These are phyloP conservation scores for Lamproptera curius DNA, from an alignment of 2,888 invertebrate species.

Conservation along the genomic window DNA sequence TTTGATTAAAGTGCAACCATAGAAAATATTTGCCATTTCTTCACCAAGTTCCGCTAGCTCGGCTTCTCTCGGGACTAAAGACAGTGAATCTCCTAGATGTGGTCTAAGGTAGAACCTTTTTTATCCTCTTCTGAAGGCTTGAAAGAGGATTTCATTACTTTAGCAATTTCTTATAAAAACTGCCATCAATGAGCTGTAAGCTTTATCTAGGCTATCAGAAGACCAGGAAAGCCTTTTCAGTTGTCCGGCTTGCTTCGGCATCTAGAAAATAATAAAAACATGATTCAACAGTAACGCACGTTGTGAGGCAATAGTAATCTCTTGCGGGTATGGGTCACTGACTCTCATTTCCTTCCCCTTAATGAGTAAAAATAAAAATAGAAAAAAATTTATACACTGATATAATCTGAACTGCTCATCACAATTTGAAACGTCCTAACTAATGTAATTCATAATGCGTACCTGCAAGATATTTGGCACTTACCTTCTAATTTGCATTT, in stretches of 20 bases:
- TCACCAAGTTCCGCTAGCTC: too few species aligned
- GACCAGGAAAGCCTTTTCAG: too few species aligned
- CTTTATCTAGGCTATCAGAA: too few species aligned
- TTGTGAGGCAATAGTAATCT: constrained; percentile 16
- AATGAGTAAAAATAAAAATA: too few species aligned
- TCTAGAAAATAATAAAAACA: too few species aligned
- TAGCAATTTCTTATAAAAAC: constrained; percentile 6
- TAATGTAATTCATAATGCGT: too few species aligned
- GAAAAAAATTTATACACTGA: too few species aligned
- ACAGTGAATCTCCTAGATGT: constrained; percentile 27
- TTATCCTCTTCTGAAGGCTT: constrained; percentile 29
- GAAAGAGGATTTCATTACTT: constrained; percentile 24
- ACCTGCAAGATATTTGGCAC: constrained; percentile 17
- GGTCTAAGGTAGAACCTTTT: constrained; percentile 28
- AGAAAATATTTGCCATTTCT: constrained; percentile 25
- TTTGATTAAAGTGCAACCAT: constrained; percentile 18
- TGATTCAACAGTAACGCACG: neutral
- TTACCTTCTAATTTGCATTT: constrained; percentile 26
- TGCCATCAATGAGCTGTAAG: too few species aligned
- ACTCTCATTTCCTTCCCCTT: constrained; percentile 23
- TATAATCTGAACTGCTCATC: too few species aligned
- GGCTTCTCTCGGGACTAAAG: constrained; percentile 8
- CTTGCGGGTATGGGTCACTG: constrained; percentile 27
- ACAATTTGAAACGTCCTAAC: too few species aligned
- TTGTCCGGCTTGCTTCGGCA: too few species aligned